A percentile compares a stretch with the other conserved stretches of the same genome.
Conservation (phyloP, 2,113 vertebrate genomes). For the Lasiurus borealis region DNA sequence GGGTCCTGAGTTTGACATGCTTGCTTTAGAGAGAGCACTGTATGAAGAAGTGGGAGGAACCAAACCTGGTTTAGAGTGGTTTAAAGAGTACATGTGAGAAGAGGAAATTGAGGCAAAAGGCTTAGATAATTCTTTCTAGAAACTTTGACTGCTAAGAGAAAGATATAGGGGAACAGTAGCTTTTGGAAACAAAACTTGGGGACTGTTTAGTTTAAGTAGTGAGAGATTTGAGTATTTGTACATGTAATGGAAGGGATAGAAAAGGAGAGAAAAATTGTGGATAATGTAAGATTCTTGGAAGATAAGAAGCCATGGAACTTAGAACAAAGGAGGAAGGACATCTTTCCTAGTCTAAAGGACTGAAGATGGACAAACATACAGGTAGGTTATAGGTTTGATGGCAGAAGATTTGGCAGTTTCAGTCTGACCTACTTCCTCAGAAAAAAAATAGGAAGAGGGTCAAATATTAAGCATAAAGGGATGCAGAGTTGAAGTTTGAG, state of each 20-base stretch:
- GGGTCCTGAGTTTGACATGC: no score
- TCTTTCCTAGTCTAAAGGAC: not conserved
- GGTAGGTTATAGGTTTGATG: not conserved
- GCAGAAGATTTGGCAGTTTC: not conserved
- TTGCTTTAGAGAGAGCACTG: not conserved
- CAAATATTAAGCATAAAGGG: not conserved
- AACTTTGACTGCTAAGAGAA: not conserved
- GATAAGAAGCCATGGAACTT: not conserved
- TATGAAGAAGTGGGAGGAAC: not conserved
- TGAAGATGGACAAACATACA: not conserved
- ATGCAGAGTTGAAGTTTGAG: not conserved
- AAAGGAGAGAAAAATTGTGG: constrained; percentile 10
- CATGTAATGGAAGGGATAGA: not conserved
- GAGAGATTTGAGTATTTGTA: not conserved
- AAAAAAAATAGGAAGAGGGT: not conserved
- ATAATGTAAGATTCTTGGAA: not conserved
- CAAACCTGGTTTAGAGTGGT: not conserved
- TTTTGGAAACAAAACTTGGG: constrained; percentile 11
- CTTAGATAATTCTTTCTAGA: not conserved
- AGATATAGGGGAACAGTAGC: not conserved
- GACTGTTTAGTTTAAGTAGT: not conserved
- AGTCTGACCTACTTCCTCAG: not conserved
- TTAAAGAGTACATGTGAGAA: not conserved
- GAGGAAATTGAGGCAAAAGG: not conserved
- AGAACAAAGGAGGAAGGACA: not conserved